Conservation (phyloP, 2,888 invertebrate genomes). For the Unio delphinus region DNA sequence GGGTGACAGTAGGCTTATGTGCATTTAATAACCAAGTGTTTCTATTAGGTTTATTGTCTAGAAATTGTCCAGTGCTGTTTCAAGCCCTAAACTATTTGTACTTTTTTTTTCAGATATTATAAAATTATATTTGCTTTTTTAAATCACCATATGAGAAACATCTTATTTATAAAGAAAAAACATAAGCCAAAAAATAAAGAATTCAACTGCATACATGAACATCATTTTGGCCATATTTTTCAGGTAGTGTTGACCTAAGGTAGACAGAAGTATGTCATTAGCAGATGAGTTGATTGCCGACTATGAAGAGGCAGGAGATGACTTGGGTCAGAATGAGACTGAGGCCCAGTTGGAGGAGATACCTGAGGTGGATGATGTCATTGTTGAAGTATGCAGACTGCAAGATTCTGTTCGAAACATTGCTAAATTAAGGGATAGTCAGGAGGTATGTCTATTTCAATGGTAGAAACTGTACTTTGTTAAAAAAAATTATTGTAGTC, state of each 20-base stretch:
- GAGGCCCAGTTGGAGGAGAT: constrained; percentile 80
- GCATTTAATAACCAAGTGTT: no score
- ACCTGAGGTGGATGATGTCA: constrained; percentile 76
- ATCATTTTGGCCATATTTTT: no score
- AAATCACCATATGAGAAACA: no score
- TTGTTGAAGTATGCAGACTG: constrained; percentile 43
- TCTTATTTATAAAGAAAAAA: no score
- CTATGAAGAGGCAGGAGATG: constrained; percentile 84
- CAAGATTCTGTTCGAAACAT: constrained; percentile 84
- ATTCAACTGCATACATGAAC: no score
- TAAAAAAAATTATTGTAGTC: not conserved
- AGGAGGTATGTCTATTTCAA: constrained; percentile 74
- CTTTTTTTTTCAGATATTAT: no score
- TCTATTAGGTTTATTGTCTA: no score
- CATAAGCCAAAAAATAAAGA: no score
- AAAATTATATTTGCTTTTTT: no score
- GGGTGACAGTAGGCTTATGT: no score
- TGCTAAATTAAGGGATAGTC: constrained; percentile 90
- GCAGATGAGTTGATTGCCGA: constrained; percentile 98
- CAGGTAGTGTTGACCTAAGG: not conserved
- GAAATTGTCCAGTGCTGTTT: no score
- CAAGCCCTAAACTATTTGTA: no score
- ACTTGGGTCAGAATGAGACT: constrained; percentile 51
- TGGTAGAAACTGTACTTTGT: not conserved
- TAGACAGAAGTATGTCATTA: constrained; percentile 84